phyloP scores from a whole-genome alignment of 2,888 invertebrate genomes.

The Habroteleia sp. region DNA sequence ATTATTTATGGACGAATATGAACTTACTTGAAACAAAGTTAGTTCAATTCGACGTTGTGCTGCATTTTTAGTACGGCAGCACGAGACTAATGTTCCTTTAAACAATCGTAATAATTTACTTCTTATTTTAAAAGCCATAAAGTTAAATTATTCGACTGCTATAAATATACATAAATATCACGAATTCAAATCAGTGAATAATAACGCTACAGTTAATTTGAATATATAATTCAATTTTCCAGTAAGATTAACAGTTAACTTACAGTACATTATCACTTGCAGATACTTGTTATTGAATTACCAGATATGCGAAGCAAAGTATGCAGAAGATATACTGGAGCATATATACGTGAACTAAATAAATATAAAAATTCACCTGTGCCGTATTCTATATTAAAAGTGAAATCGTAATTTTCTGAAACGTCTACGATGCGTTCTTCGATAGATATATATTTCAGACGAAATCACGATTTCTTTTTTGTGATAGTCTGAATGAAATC shows the following conservation, averaged over 20 bases:
- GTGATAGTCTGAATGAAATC: too few species aligned
- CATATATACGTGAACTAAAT: too few species aligned
- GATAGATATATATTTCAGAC: too few species aligned
- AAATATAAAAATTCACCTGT: too few species aligned
- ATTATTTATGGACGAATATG: slow-evolving; percentile 15
- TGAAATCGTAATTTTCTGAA: too few species aligned
- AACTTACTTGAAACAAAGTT: slow-evolving; percentile 15
- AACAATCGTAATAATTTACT: neutral
- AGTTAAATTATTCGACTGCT: neutral
- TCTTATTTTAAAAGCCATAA: neutral
- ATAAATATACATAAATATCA: neutral
- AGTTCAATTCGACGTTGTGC: slow-evolving; percentile 12
- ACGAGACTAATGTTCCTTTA: slow-evolving; percentile 7
- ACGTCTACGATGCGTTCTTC: too few species aligned
- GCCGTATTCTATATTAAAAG: too few species aligned
- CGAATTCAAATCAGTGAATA: neutral
- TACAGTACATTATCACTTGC: slow-evolving; percentile 6
- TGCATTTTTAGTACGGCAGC: neutral
- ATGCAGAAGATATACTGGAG: neutral
- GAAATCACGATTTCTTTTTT: too few species aligned
- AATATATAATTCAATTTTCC: slow-evolving; percentile 1
- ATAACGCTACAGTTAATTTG: neutral
- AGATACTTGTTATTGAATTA: slow-evolving; percentile 13
- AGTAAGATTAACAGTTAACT: slow-evolving; percentile 1
- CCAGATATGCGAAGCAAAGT: neutral